phyloP scores from a whole-genome alignment of 1,140 invertebrate genomes.

The Penaeus japonicus region DNA sequence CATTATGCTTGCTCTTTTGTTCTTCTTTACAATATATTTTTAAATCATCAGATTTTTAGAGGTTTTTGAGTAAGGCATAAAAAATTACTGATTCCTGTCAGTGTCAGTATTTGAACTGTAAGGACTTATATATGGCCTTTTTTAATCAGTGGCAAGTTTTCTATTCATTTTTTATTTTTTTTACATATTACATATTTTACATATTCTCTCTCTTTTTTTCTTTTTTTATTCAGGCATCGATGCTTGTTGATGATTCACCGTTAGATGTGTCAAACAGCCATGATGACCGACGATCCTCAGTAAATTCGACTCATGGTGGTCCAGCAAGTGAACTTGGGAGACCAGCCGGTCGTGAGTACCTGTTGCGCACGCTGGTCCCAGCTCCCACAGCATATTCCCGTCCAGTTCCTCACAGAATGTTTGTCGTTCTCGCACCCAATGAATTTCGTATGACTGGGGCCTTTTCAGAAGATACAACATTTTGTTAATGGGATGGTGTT shows the following conservation, averaged over 20 bases:
- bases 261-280: conserved; percentile 31
- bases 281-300: conserved; percentile 51
- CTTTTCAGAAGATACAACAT: conserved; percentile 77
- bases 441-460: conserved; percentile 75
- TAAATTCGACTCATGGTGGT: conserved; percentile 61
- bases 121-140: no score
- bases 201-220: neutral
- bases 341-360: conserved; percentile 73
- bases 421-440: conserved; percentile 71
- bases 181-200: neutral
- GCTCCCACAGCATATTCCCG: conserved; percentile 72
- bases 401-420: conserved; percentile 73
- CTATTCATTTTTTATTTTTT: neutral
- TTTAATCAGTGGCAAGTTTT: neutral
- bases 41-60: no score
- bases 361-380: conserved; percentile 71
- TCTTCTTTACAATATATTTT: no score
- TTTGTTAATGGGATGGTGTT: conserved; percentile 65
- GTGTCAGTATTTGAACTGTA: no score
- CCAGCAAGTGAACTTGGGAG: conserved; percentile 67
- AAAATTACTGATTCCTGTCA: no score
- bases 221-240: conserved; percentile 18
- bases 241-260: conserved; percentile 41
- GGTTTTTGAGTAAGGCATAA: no score
- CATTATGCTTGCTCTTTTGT: no score